Conservation (phyloP, 1,140 invertebrate genomes). For the Riptortus pedestris region DNA sequence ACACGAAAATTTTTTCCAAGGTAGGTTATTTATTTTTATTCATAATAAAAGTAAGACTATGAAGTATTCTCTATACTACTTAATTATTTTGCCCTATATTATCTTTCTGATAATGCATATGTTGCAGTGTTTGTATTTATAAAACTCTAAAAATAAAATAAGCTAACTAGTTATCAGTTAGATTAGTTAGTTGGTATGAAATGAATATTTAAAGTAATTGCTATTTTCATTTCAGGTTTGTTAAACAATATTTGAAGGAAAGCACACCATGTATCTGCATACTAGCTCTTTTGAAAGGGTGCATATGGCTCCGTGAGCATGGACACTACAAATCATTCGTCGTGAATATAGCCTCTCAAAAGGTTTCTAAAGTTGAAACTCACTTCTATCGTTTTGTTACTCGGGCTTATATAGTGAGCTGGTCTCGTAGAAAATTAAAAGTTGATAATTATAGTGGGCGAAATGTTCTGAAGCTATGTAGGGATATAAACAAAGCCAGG, state of each 20-base stretch:
- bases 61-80: too few species aligned
- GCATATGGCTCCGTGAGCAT: constrained; percentile 4
- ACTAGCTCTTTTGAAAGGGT: background rate
- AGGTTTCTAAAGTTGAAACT: background rate
- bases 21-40: background rate
- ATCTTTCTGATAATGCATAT: too few species aligned
- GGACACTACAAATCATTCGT: background rate
- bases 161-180: too few species aligned
- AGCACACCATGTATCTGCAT: background rate
- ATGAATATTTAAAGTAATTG: too few species aligned
- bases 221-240: background rate
- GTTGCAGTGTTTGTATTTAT: too few species aligned
- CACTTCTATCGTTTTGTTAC: constrained; percentile 2
- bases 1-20: background rate
- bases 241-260: background rate
- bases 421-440: background rate
- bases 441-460: background rate
- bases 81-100: too few species aligned
- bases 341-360: background rate
- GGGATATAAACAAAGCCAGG: constrained; percentile 1
- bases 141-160: too few species aligned
- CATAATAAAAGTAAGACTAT: too few species aligned
- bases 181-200: too few species aligned
- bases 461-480: constrained; percentile 1
- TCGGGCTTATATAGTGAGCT: background rate